Conservation (phyloP, 2,888 invertebrate genomes). For the Cosmopolites sordidus region DNA sequence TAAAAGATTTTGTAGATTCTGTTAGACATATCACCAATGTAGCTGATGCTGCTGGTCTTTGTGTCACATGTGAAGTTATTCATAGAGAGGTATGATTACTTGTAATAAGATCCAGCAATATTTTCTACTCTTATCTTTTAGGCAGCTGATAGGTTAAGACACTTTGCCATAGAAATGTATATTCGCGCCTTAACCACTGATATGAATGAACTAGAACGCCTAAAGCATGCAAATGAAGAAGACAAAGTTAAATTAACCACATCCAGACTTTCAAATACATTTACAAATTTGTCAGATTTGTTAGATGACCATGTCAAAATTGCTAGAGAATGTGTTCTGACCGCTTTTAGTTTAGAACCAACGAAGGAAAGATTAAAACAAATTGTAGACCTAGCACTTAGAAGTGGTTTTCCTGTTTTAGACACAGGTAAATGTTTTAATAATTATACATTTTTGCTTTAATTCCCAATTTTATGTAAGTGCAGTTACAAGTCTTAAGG, state of each 20-base stretch:
- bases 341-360: constrained; percentile 72
- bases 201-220: constrained; percentile 68
- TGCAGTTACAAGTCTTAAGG: too few relatives aligned
- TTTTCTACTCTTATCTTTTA: constrained; percentile 18
- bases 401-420: constrained; percentile 50
- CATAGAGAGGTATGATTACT: constrained; percentile 37
- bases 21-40: constrained; percentile 48
- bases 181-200: constrained; percentile 71
- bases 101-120: background rate
- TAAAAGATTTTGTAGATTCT: constrained; percentile 38
- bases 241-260: constrained; percentile 54
- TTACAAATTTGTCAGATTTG: constrained; percentile 60
- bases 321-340: constrained; percentile 66
- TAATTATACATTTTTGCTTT: too few relatives aligned
- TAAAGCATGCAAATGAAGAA: constrained; percentile 55
- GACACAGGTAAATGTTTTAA: constrained; percentile 33
- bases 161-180: constrained; percentile 67
- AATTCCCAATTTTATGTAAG: too few relatives aligned
- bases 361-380: constrained; percentile 57
- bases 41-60: constrained; percentile 66
- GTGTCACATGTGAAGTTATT: constrained; percentile 59
- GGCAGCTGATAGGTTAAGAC: constrained; percentile 50
- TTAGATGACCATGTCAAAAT: constrained; percentile 59
- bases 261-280: constrained; percentile 58
- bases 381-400: constrained; percentile 54